Conservation (phyloP, 2,113 vertebrate species). For the Zosterops pallidus region DNA sequence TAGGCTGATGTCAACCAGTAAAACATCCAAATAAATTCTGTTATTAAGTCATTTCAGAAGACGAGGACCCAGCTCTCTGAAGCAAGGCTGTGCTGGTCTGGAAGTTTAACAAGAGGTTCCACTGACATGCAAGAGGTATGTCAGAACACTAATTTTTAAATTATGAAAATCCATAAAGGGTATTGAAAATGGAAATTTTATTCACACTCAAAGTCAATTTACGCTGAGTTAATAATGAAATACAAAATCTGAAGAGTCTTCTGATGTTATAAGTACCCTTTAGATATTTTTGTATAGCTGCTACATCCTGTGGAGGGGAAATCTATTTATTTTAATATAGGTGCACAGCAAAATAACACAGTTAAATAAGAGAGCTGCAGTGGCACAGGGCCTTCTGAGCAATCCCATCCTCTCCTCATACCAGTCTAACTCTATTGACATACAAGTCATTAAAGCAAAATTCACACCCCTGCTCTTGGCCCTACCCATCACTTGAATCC, state of each 20-base stretch:
- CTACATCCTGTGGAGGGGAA: background rate
- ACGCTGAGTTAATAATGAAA: background rate
- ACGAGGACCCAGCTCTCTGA: background rate
- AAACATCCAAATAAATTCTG: background rate
- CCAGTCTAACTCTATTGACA: background rate
- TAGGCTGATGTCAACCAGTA: background rate
- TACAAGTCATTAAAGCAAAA: background rate
- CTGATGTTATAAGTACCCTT: background rate
- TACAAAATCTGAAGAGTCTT: background rate
- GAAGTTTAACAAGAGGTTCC: background rate
- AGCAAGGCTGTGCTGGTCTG: background rate
- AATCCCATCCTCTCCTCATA: background rate
- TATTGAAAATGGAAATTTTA: conserved; percentile 7
- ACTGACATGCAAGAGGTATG: background rate
- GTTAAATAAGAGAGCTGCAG: background rate
- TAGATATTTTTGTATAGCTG: background rate
- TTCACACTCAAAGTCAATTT: background rate
- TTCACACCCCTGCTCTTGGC: background rate
- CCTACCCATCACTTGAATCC: background rate
- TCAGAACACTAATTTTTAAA: background rate
- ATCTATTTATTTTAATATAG: background rate
- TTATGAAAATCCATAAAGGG: background rate
- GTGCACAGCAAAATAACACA: background rate
- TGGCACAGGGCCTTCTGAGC: background rate
- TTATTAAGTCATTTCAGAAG: background rate